Percentiles rank a stretch among this genome's conserved stretches.
These are phyloP conservation scores for Hemiprocne comata DNA, from an alignment of 2,113 vertebrate genomes.

Conservation along the genomic window DNA sequence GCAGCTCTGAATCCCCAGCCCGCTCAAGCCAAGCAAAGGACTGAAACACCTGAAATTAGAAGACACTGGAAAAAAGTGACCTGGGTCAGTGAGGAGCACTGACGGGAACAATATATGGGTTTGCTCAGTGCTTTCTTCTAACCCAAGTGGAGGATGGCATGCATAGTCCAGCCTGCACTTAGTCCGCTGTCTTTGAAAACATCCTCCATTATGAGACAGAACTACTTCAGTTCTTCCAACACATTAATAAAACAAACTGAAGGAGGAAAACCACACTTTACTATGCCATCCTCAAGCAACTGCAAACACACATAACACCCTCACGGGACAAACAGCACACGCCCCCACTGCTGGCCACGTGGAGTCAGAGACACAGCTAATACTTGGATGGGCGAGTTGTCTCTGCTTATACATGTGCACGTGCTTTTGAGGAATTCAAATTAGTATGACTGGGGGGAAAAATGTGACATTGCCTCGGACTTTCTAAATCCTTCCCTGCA, in stretches of 20 bases:
- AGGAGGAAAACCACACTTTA: background rate
- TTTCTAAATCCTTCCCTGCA: conserved; percentile 18
- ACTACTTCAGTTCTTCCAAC: background rate
- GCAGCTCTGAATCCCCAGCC: background rate
- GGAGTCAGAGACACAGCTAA: background rate
- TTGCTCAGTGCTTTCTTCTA: background rate
- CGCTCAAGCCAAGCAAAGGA: background rate
- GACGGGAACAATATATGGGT: background rate
- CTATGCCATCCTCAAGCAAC: background rate
- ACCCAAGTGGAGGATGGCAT: background rate
- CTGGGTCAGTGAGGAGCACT: background rate
- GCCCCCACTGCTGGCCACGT: background rate
- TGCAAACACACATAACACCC: fast-evolving
- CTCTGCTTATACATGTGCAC: background rate
- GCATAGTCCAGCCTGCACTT: background rate
- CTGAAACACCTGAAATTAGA: background rate
- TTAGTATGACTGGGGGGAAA: background rate
- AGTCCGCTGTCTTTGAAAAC: background rate
- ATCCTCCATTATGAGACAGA: background rate
- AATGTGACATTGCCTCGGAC: background rate
- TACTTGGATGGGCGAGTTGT: fast-evolving
- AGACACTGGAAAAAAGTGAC: background rate
- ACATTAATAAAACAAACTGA: background rate
- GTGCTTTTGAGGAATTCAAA: conserved; percentile 39
- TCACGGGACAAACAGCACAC: fast-evolving